Percentiles rank a stretch among this genome's conserved stretches.
These are phyloP conservation scores for Rhingia campestris DNA, from an alignment of 2,888 invertebrate genomes.

Conservation along the genomic window DNA sequence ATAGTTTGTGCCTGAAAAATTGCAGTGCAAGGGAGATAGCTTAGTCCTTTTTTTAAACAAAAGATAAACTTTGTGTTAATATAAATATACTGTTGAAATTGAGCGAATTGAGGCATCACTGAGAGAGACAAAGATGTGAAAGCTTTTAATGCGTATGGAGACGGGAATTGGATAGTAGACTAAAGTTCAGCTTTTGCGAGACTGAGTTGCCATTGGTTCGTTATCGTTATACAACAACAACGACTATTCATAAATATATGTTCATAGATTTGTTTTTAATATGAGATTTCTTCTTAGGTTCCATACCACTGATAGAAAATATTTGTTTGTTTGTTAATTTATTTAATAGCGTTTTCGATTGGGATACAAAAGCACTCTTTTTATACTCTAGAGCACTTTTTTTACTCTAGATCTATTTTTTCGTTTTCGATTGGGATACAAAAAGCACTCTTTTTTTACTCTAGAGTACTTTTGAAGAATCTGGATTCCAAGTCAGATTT, in stretches of 20 bases:
- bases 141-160: conserved; percentile 50
- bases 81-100: conserved; percentile 27
- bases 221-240: too few species aligned
- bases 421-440: too few species aligned
- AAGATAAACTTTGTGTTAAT: conserved; percentile 51
- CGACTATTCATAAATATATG: neutral
- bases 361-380: too few species aligned
- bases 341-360: too few species aligned
- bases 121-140: conserved; percentile 5
- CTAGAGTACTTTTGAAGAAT: too few species aligned
- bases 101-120: conserved; percentile 14
- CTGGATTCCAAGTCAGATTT: too few species aligned
- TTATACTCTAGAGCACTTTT: too few species aligned
- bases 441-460: too few species aligned
- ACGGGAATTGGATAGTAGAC: neutral
- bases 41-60: conserved; percentile 25
- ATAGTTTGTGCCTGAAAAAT: conserved; percentile 37
- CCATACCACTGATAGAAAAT: too few species aligned
- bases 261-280: neutral
- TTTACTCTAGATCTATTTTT: too few species aligned
- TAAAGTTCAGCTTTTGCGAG: conserved; percentile 28
- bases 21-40: conserved; percentile 51
- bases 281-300: too few species aligned
- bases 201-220: conserved; percentile 30
- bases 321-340: too few species aligned